Evolutionary conservation across 2,113 vertebrate species (phyloP).

Genomic region (Danionella cerebrum): DNA sequence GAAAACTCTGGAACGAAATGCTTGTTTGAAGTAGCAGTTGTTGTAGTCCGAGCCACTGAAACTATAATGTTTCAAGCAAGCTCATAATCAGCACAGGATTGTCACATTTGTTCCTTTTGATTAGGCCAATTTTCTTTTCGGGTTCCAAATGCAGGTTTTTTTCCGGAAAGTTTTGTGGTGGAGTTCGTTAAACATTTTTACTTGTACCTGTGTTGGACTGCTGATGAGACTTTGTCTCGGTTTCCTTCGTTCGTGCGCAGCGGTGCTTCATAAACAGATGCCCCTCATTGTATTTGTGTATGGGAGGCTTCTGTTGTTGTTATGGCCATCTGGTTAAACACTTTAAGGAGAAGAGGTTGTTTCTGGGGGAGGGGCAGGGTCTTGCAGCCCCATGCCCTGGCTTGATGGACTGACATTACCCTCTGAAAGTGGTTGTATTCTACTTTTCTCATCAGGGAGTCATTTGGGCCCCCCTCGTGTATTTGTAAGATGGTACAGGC

Average conservation of each 20-base stretch:
- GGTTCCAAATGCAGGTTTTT: too few relatives aligned
- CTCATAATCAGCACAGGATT: too few relatives aligned
- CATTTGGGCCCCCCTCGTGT: neutral
- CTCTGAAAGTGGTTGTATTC: neutral
- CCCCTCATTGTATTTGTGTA: conserved; percentile 20
- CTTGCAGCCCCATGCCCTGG: neutral
- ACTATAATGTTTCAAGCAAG: too few relatives aligned
- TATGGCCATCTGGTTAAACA: conserved; percentile 38
- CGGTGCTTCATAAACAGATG: conserved; percentile 20
- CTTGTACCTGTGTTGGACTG: too few relatives aligned
- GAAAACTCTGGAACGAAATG: too few relatives aligned
- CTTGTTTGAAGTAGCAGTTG: neutral
- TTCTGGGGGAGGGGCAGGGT: neutral
- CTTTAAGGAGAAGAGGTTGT: conserved; percentile 24
- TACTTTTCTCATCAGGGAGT: neutral
- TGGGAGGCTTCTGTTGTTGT: conserved; percentile 28
- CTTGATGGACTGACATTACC: conserved; percentile 7
- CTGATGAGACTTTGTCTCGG: neutral
- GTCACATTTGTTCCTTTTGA: too few relatives aligned
- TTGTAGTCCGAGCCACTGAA: neutral
- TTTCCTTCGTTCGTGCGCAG: conserved; percentile 10
- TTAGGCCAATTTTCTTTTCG: too few relatives aligned
- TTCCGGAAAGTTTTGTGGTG: too few relatives aligned
- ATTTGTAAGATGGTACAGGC: neutral
- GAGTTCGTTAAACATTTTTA: too few relatives aligned